Conservation (phyloP, 2,797 vertebrate species). For the Onychomys torridus region DNA sequence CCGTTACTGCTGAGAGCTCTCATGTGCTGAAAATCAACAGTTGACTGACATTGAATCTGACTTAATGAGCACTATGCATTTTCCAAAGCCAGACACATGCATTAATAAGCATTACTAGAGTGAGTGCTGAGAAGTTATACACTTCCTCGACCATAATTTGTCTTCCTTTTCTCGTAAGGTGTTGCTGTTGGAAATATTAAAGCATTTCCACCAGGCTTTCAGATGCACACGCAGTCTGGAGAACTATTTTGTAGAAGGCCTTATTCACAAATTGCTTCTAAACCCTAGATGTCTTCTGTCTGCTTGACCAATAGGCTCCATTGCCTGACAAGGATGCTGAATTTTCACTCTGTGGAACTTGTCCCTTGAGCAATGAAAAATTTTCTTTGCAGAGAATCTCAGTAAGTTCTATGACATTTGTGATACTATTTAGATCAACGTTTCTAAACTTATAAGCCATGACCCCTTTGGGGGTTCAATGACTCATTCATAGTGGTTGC, state of each 20-base stretch:
- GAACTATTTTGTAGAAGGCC: not conserved
- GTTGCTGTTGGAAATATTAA: not conserved
- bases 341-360: not conserved
- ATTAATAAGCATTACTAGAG: not conserved
- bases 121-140: not conserved
- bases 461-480: not conserved
- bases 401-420: not conserved
- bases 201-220: not conserved
- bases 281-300: not conserved
- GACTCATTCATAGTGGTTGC: not conserved
- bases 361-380: not conserved
- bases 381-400: not conserved
- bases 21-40: not conserved
- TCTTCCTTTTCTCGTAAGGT: not conserved
- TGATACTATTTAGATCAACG: not conserved
- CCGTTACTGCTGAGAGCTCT: not conserved
- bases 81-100: not conserved
- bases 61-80: not conserved
- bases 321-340: not conserved
- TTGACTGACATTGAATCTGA: not conserved
- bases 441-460: not conserved
- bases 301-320: not conserved
- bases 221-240: not conserved
- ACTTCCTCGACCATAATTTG: not conserved
- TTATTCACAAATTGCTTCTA: not conserved